Evolutionary conservation across 2,797 vertebrate genomes (phyloP), one percentile per base, ranked within the genome.

Genomic region (Coracias cyanogaster): DNA sequence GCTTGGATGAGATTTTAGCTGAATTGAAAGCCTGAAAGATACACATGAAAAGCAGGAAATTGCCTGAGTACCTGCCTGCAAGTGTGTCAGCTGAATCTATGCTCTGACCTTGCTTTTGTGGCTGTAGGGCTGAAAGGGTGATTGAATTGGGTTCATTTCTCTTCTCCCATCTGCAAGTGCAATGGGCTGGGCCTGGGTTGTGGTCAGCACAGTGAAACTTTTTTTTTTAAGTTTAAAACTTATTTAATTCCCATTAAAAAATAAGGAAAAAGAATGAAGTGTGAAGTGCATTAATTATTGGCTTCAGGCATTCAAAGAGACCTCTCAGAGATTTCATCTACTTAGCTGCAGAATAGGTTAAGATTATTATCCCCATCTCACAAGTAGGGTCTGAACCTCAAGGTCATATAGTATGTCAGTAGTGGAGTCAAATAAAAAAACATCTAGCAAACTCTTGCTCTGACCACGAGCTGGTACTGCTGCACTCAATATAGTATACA

Each of bases 201-300:
- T 39, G 31, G 26, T 26, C 31, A 39, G 20, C 20, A 18, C 10
- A 37, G 45, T 35, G 39, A 49, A 92, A 24, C 3, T 11, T n/a
- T 28, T 55, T 35, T 1, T 55, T 15, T 48, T 46, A 46, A 83
- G 8, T 73, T 89, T 72, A 57, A 57, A 80, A 2, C 4, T 60
- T 74, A n/a, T 90, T 88, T 88, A 45, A 55, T 94, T 87, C 22
- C 48, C 24, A 14, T 52, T 69, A 46, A 22, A 74, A 85, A 91
- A 77, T 48, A 70, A 67, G 41, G 54, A 93, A 77, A 77, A 82
- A 49, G 13, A 67, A 18, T 29, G 3, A 81, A 33, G 11, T 49
- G 29, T 71, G 65, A 89, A 64, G 9, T 72, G 16, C 20, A 21
- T 91, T 96, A 85, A 82, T 91, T 94, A 62, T 41, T 86, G 21